These are phyloP conservation scores for Eudyptes chrysolophus DNA, from an alignment of 2,113 vertebrate genomes.

Conservation along the genomic window DNA sequence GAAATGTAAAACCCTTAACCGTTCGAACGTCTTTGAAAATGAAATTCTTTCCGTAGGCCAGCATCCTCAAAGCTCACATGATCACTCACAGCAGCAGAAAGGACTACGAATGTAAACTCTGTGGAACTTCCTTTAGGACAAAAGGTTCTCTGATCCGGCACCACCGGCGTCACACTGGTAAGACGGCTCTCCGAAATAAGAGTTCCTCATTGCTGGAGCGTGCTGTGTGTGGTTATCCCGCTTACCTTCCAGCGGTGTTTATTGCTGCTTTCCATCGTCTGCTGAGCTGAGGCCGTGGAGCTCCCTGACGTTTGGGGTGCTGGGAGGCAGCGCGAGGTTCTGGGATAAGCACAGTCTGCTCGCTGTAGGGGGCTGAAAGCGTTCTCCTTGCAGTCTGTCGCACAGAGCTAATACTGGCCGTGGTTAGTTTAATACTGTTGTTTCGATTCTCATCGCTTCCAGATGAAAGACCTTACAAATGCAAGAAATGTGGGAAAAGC, in stretches of 20 bases:
- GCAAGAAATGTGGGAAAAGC: conserved; percentile 92
- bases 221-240: neutral
- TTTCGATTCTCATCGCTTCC: neutral
- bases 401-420: neutral
- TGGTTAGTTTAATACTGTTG: neutral
- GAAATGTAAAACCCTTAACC: neutral
- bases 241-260: neutral
- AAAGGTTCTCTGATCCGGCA: conserved; percentile 97
- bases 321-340: neutral
- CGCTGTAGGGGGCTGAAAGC: neutral
- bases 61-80: conserved; percentile 95
- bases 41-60: conserved; percentile 74
- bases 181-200: neutral
- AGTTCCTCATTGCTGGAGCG: neutral
- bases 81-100: conserved; percentile 94
- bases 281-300: neutral
- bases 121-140: conserved; percentile 90
- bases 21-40: neutral
- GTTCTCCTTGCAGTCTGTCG: neutral
- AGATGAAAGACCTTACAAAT: conserved; percentile 97
- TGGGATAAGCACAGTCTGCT: neutral
- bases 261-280: neutral
- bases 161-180: conserved; percentile 95
- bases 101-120: conserved; percentile 92
- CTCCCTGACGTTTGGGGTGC: neutral